Conservation (phyloP, 1,140 invertebrate genomes). For the Charaxes varanes region DNA sequence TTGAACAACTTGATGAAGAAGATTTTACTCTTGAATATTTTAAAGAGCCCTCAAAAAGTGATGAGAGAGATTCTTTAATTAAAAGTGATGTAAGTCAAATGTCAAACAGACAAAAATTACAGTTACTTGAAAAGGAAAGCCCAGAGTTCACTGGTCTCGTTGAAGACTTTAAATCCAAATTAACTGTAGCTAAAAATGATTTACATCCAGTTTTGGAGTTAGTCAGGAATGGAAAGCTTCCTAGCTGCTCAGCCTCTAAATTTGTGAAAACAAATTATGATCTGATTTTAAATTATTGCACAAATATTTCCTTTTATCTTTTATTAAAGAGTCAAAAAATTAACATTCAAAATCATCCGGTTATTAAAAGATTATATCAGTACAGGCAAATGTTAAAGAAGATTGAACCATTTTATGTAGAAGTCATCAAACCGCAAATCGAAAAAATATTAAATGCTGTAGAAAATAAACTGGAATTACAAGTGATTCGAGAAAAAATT, state of each 20-base stretch:
- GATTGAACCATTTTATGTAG: conserved; percentile 80
- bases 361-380: conserved; percentile 87
- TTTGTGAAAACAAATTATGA: conserved; percentile 84
- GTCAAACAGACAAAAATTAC: conserved; percentile 82
- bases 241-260: conserved; percentile 75
- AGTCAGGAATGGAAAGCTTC: conserved; percentile 73
- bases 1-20: conserved; percentile 85
- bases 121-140: conserved; percentile 86
- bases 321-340: conserved; percentile 84
- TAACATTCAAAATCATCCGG: conserved; percentile 86
- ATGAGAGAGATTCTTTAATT: conserved; percentile 73
- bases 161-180: conserved; percentile 84
- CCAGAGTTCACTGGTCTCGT: conserved; percentile 87
- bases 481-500: conserved; percentile 41
- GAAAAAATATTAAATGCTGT: conserved; percentile 74
- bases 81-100: conserved; percentile 85
- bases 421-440: conserved; percentile 79
- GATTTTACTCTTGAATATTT: conserved; percentile 86
- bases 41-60: conserved; percentile 40
- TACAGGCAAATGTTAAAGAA: conserved; percentile 85
- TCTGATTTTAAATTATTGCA: conserved; percentile 86
- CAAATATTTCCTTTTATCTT: conserved; percentile 91
- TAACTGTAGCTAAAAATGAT: conserved; percentile 78
- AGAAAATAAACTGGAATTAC: conserved; percentile 66
- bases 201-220: conserved; percentile 81